Conservation (phyloP, 2,888 invertebrate species). For the Congeria kusceri region DNA sequence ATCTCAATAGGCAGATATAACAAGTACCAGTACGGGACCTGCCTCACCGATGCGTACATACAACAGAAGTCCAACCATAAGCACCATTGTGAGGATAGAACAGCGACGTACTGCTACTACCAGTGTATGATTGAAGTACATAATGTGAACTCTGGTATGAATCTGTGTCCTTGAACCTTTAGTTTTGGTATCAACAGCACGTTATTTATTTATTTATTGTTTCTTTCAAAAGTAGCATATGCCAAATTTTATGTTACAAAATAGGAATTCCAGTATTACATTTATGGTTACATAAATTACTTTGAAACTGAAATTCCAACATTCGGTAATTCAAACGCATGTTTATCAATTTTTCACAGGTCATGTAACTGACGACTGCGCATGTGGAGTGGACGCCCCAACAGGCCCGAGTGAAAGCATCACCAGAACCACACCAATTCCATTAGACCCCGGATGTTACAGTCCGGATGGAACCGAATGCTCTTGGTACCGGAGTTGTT, state of each 20-base stretch:
- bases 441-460: not conserved
- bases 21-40: conserved; percentile 41
- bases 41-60: conserved; percentile 43
- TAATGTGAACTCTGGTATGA: conserved; percentile 12
- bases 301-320: too few species aligned
- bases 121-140: conserved; percentile 51
- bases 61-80: conserved; percentile 20
- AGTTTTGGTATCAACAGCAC: too few species aligned
- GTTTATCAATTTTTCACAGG: conserved; percentile 3
- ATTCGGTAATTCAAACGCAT: too few species aligned
- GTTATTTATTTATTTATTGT: too few species aligned
- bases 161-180: too few species aligned
- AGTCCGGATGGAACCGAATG: conserved; percentile 5
- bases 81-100: conserved; percentile 20
- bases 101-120: conserved; percentile 36
- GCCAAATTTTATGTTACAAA: too few species aligned
- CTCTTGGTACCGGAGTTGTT: conserved; percentile 1
- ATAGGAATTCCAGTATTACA: too few species aligned
- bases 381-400: conserved; percentile 16
- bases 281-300: too few species aligned
- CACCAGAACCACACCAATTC: too few species aligned
- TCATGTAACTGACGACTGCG: conserved; percentile 25
- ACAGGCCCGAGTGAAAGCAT: not conserved
- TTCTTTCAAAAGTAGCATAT: too few species aligned
- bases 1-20: not conserved